phyloP scores from a whole-genome alignment of 2,797 vertebrate genomes.

The Pseudochaenichthys georgianus region DNA sequence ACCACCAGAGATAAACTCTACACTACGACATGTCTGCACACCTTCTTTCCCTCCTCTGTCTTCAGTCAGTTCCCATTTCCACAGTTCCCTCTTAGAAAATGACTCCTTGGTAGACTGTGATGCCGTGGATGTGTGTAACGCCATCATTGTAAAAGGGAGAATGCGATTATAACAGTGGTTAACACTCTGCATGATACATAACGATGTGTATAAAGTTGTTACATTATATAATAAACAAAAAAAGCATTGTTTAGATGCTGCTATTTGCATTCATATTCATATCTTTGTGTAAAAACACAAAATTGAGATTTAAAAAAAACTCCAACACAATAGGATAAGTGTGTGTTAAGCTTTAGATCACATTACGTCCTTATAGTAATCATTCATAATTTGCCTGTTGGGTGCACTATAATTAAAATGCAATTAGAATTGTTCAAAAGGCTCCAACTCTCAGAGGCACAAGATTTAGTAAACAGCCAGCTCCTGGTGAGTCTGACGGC shows the following conservation, averaged over 20 bases:
- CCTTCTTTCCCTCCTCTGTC: no score
- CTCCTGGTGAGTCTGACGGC: constrained; percentile 59
- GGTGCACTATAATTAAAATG: constrained; percentile 68
- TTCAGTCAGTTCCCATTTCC: no score
- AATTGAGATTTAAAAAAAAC: constrained; percentile 30
- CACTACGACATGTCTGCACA: no score
- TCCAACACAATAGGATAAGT: constrained; percentile 48
- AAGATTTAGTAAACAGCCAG: constrained; percentile 64
- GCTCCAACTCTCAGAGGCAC: constrained; percentile 57
- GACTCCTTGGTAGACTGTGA: no score
- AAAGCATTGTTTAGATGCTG: constrained; percentile 30
- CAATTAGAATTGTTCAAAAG: constrained; percentile 65
- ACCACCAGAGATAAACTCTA: no score
- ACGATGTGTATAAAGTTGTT: background rate
- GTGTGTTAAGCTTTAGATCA: constrained; percentile 56
- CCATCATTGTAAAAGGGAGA: no score
- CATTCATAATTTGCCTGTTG: constrained; percentile 61
- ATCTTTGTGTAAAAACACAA: constrained; percentile 23
- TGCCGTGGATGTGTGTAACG: no score
- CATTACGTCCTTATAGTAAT: constrained; percentile 57
- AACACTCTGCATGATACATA: background rate
- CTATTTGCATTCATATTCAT: constrained; percentile 39
- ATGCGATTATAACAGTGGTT: background rate
- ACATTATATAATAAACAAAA: constrained; percentile 29
- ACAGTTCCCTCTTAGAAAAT: no score